Conservation (phyloP, 2,888 invertebrate genomes). For the Eristalis pertinax region DNA sequence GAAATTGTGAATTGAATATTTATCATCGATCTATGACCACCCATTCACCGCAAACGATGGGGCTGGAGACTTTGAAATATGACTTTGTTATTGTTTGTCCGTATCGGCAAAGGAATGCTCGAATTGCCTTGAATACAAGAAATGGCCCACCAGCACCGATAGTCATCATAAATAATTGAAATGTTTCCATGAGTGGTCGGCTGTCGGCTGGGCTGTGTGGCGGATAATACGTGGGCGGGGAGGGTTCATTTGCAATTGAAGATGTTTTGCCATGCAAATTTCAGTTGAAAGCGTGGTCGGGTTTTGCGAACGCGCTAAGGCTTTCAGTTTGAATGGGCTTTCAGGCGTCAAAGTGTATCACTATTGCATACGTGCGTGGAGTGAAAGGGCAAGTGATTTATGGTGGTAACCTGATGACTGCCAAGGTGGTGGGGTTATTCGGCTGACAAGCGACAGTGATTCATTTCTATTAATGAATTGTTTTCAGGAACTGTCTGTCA, state of each 20-base stretch:
- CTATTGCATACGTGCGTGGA: not conserved
- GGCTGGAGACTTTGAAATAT: conserved; percentile 24
- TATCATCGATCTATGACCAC: conserved; percentile 18
- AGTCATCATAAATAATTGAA: conserved; percentile 33
- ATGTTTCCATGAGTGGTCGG: conserved; percentile 6
- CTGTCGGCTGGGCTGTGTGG: too few species aligned
- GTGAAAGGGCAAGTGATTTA: not conserved
- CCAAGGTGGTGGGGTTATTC: not conserved
- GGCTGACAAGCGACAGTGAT: not conserved
- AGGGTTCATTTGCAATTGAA: not conserved
- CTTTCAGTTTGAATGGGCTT: not conserved
- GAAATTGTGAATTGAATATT: conserved; percentile 36
- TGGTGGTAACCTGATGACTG: not conserved
- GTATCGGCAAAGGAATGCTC: not conserved
- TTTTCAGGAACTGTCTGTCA: not conserved
- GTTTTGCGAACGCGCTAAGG: not conserved
- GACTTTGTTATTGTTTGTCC: conserved; percentile 24
- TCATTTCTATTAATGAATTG: not conserved
- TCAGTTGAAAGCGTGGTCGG: not conserved
- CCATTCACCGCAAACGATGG: not conserved
- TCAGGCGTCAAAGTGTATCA: not conserved
- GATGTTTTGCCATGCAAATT: not conserved
- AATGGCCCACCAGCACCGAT: not conserved
- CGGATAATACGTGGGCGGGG: too few species aligned
- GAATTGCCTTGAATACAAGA: not conserved